Evolutionary conservation across 1,140 invertebrate species (phyloP), one percentile per base, ranked within the genome.

Genomic region (Zaprionus capensis): DNA sequence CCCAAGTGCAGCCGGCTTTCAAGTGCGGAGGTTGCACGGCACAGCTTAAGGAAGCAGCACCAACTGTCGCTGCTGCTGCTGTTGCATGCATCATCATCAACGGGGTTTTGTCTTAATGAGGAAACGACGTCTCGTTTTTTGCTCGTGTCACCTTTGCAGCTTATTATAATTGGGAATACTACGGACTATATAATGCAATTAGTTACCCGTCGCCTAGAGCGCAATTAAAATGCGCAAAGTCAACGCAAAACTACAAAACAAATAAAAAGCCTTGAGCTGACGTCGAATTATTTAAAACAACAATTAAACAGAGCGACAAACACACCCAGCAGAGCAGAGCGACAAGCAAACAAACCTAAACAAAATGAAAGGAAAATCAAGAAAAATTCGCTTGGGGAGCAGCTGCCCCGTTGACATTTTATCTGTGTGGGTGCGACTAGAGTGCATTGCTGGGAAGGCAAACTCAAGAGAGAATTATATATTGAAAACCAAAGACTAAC

Each of bases 231-330:
- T 51, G 20, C 46, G 46, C 46, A 51, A 51, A 51, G 22, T 12
- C 4, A 51, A 51, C 9, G 46, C 20, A 24, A 51, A 51, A 49
- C 57, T 26, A 55, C 59, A 69, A 57, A 41, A 61, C 81, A 15
- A 58, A 26, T 22, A 26, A 64, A 31, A 31, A 34, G 71, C 36
- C 56, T 68, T 59, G 58, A 46, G 49, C 24, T 17, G 46, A 69
- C 58, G 78, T 75, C 70, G 75, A 88, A 88, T 81, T 90, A 90
- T 88, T 81, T 88, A 66, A 85, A 75, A 56, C 74, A 72, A 78
- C 81, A 84, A 83, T 83, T 83, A 86, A 41, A 68, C 34, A 65
- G 34, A 12, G 20, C 20, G 4, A 20, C 9, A 67, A 85, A 53
- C 82, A 73, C 84, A 71, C 85, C 84, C 75, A 79, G 77, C 78